Conservation (phyloP, 1,140 invertebrate species). For the Aphaenogaster floridana region DNA sequence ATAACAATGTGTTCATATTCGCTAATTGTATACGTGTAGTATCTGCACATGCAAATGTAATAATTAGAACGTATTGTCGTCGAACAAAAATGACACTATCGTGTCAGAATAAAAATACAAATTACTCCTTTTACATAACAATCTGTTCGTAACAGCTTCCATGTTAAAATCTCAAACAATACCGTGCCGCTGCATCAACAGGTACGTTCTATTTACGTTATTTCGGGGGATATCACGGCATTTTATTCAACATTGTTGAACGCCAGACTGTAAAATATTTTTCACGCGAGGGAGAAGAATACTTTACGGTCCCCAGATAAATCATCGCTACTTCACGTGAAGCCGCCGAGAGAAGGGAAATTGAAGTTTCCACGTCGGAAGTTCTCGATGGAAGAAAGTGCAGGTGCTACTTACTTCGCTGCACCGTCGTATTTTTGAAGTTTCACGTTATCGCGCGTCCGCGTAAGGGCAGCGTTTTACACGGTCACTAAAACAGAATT, state of each 20-base stretch:
- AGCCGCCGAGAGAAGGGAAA: background rate
- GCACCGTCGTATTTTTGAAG: slow-evolving; percentile 6
- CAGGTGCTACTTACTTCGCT: background rate
- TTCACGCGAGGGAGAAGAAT: background rate
- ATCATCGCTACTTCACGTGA: slow-evolving; percentile 21
- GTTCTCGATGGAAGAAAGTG: background rate
- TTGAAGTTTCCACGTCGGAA: slow-evolving; percentile 38
- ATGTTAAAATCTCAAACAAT: background rate
- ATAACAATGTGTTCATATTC: background rate
- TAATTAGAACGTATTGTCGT: background rate
- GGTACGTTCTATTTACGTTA: background rate
- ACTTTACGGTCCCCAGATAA: slow-evolving; percentile 10
- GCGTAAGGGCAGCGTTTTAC: background rate
- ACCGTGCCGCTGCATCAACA: background rate
- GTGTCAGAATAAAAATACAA: background rate
- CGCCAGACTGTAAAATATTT: background rate
- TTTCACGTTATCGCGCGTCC: background rate
- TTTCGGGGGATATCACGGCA: background rate
- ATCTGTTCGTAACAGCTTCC: background rate
- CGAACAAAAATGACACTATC: background rate
- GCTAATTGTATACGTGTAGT: background rate
- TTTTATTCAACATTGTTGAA: background rate
- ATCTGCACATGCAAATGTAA: background rate
- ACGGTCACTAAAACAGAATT: background rate
- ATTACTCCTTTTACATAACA: background rate